Base-by-base conservation (phyloP, 2,113 vertebrate genomes). In the Lagopus leucura region DNA sequence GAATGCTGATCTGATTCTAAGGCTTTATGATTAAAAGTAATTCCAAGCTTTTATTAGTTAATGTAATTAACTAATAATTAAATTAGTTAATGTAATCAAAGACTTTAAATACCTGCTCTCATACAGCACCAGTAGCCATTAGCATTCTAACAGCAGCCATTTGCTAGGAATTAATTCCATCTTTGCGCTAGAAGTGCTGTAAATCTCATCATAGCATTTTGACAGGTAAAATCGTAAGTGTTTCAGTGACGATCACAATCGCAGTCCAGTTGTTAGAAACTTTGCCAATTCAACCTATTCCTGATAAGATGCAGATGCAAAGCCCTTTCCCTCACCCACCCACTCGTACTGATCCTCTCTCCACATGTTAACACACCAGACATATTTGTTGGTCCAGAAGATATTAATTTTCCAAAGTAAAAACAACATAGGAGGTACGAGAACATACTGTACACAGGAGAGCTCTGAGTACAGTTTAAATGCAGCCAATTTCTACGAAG, bases 351-450 rank as follows among this genome's bases (percentile, higher is more conserved):
- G 75, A 82, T 90, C 38, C 64, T 85, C 72, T 85, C 60, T 85
- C 57, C 65, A 72, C 36, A 19, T 82, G 89, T 60, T 88, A 88
- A 81, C 48, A 76, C 90, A 90, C 60, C 65, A 86, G 91, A 81
- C 69, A 64, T 93, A 93, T 94, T 79, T 96, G 79, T 72, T 8
- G 0, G 47, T 88, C 79, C 65, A 83, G 85, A 42, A 94, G 92
- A 91, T 94, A 94, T 71, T 95, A 92, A 92, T 93, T 96, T 95
- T 91, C 91, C 75, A 48, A 86, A 61, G 85, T 83, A 92, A 96
- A 93, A 93, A 83, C 82, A 92, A 78, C 94, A 86, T n/a, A 92
- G 79, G 79, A 96, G 82, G 89, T 83, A 91, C 82, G 94, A 93
- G 95, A 95, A 96, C 94, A 91, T 91, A 74, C 58, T 93, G 96